Evolutionary conservation across 1,140 invertebrate genomes (phyloP).

Genomic region (Sitobion miscanthi): DNA sequence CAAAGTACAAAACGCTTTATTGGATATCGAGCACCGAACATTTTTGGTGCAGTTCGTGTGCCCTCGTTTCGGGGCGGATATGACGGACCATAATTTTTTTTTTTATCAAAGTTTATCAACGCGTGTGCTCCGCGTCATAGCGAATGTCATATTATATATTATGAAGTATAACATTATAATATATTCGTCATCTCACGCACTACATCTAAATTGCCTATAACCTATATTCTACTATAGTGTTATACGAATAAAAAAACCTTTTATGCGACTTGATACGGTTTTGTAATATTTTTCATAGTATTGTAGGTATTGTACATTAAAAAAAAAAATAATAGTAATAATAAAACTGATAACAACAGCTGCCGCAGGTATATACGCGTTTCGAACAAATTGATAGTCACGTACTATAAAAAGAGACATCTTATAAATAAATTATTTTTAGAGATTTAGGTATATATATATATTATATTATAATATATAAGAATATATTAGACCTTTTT

Average conservation of each 20-base stretch:
- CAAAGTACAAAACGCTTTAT: not conserved
- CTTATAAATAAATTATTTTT: constrained; percentile 1
- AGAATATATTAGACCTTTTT: constrained; percentile 3
- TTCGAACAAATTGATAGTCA: constrained; percentile 18
- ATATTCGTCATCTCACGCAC: not conserved
- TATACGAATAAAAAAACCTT: not conserved
- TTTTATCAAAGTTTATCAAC: not conserved
- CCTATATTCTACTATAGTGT: not conserved
- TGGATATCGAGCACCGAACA: not conserved
- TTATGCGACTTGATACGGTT: not conserved
- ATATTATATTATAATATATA: not conserved
- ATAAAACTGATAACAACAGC: not conserved
- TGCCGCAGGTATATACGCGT: not conserved
- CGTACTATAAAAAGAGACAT: not conserved
- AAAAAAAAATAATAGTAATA: not conserved
- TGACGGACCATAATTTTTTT: not conserved
- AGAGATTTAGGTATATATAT: not conserved
- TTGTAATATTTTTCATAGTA: constrained; percentile 3
- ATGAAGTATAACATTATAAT: not conserved
- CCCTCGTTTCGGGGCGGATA: not conserved
- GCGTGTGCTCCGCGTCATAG: not conserved
- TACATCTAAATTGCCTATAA: not conserved
- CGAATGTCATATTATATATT: not conserved
- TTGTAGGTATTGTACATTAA: not conserved
- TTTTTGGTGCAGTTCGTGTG: not conserved